A percentile compares a stretch with the other conserved stretches of the same genome.
phyloP scores from a whole-genome alignment of 2,888 invertebrate genomes.

The Perithous albicinctus region DNA sequence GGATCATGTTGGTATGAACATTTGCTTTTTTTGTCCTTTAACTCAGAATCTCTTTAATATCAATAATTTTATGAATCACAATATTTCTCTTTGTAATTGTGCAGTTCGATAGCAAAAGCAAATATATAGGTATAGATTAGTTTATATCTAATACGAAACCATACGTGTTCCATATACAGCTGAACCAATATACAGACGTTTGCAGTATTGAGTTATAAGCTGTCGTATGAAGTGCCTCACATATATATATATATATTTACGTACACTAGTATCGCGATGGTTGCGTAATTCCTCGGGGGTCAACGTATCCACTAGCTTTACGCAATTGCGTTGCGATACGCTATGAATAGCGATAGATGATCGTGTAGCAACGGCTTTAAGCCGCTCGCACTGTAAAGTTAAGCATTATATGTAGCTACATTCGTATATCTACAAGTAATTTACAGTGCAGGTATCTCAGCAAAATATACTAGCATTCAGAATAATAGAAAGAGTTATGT shows the following conservation, averaged over 20 bases:
- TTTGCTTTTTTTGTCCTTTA: too few relatives aligned
- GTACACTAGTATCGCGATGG: slow-evolving; percentile 46
- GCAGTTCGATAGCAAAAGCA: neutral
- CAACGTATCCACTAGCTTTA: slow-evolving; percentile 83
- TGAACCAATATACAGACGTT: slow-evolving; percentile 32
- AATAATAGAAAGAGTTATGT: too few relatives aligned
- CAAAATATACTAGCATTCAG: too few relatives aligned
- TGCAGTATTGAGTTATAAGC: slow-evolving; percentile 31
- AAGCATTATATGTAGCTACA: neutral
- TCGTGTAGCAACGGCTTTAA: slow-evolving; percentile 69
- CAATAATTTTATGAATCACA: slow-evolving; percentile 3
- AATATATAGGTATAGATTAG: slow-evolving; percentile 3
- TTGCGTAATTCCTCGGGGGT: slow-evolving; percentile 77
- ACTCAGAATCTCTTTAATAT: neutral
- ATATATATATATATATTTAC: too few relatives aligned
- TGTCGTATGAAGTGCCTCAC: slow-evolving; percentile 6
- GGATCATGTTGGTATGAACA: too few relatives aligned
- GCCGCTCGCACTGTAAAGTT: slow-evolving; percentile 47
- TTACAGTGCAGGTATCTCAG: neutral
- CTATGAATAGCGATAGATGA: slow-evolving; percentile 81
- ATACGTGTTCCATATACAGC: slow-evolving; percentile 9
- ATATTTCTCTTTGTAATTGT: neutral
- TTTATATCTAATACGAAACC: slow-evolving; percentile 20
- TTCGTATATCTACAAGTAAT: neutral
- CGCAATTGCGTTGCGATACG: slow-evolving; percentile 83